Evolutionary conservation across 2,113 vertebrate species (phyloP).

Genomic region (Sinosuthora webbiana): DNA sequence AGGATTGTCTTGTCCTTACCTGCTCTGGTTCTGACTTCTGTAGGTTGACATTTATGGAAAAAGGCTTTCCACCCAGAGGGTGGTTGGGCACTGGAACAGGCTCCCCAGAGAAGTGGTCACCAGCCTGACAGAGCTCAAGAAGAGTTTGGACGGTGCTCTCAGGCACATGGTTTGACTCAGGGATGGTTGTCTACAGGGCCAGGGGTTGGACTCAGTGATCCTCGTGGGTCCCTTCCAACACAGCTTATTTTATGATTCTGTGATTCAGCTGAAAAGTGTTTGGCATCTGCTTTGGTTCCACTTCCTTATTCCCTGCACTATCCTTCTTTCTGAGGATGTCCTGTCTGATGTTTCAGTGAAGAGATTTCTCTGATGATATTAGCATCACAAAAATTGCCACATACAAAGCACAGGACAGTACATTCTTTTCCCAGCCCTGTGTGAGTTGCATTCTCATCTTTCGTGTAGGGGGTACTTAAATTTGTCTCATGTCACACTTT

Average conservation of each 20-base stretch:
- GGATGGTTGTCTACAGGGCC: neutral
- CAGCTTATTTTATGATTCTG: neutral
- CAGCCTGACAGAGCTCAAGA: neutral
- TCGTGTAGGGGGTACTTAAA: neutral
- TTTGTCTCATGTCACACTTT: neutral
- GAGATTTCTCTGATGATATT: neutral
- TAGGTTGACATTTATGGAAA: neutral
- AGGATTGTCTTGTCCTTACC: neutral
- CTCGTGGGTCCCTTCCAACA: neutral
- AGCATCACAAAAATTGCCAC: neutral
- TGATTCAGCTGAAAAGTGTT: neutral
- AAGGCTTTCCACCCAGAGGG: neutral
- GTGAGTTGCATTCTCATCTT: neutral
- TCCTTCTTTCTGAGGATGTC: neutral
- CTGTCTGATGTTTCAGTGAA: neutral
- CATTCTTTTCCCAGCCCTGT: neutral
- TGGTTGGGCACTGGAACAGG: neutral
- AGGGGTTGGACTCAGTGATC: fast-evolving
- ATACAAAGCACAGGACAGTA: neutral
- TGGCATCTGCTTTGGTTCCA: neutral
- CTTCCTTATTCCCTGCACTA: neutral
- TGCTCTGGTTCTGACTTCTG: neutral
- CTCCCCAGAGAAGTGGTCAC: neutral
- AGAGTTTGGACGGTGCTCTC: neutral
- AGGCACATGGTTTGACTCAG: neutral